Evolutionary conservation across 1,140 invertebrate species (phyloP), one percentile per base, ranked within the genome.

Genomic region (Physella acuta): DNA sequence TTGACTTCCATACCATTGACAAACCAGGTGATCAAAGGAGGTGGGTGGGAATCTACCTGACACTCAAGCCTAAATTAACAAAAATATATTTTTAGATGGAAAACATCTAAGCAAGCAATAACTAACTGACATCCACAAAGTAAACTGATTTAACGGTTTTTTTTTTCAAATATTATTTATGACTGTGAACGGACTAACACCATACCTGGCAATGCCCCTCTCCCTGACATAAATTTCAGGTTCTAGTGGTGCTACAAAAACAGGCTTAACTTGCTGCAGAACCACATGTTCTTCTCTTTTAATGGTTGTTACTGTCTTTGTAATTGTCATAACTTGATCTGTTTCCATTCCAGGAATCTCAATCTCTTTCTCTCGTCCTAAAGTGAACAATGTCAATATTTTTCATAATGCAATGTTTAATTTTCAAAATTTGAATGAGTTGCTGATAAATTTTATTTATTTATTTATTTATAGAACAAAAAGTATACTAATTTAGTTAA

Each of bases 1-100:
- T 80, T 77, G 31, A 84, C 80, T 71, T 82, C 80, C 76, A 83
- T 76, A 14, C 83, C 82, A 67, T 85, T 85, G 24, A 85, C 78
- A 71, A 76, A 84, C 84, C 84, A 85, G 14, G 80, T 82, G 20
- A 85, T 77, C 31, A 77, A 49, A 1, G 84, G 80, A 17, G 79
- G 76, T 28, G 82, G 83, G 56, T 81, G 74, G 14, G 82, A 79
- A 58, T 81, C 76, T 28, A 85, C 72, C 56, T 76, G 68, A 62
- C 81, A 82, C 68, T 84, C 82, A 30, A 85, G 72, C 77, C 84
- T 85, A 69, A 20, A 44, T 44, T 11, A 44, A 44, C 8, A 44
- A 8, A 44, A 44, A 44, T 8, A 20, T 11, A 44, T 44, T 8
- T 44, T 44, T 11, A 44, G 8, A 44, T 44, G 39, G 39, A 44